Evolutionary conservation across 1,140 invertebrate genomes (phyloP), one percentile per base, ranked within the genome.

Genomic region (Akabosia matsudoensis): DNA sequence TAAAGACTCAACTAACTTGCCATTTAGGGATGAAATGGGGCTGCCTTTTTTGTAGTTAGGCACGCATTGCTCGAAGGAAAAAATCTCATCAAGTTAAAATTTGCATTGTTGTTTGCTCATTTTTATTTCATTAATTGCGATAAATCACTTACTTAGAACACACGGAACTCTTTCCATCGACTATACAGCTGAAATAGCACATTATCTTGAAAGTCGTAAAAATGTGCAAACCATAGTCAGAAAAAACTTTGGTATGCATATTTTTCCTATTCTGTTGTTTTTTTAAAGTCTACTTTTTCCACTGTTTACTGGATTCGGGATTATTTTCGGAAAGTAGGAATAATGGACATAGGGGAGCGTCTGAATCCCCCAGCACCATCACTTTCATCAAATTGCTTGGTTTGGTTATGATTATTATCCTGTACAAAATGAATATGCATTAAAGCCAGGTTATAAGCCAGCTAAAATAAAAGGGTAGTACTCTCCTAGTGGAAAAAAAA

Each of bases 11-110:
- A n/a, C n/a, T n/a, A n/a, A n/a, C n/a, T n/a, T n/a, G n/a, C n/a
- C n/a, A n/a, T n/a, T n/a, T n/a, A n/a, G n/a, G n/a, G n/a, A n/a
- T n/a, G n/a, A n/a, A n/a, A n/a, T n/a, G n/a, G n/a, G n/a, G n/a
- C n/a, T n/a, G n/a, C n/a, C n/a, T n/a, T n/a, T n/a, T n/a, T n/a
- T n/a, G n/a, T n/a, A n/a, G n/a, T n/a, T n/a, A n/a, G n/a, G 45
- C 10, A 51, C 45, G 45, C 10, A 61, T n/a, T 14, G n/a, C 54
- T n/a, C 4, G 24, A 51, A n/a, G n/a, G 22, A 61, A 31, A 31
- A 67, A 67, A 67, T 67, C 61, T 67, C 61, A 67, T 67, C 61
- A 67, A n/a, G 61, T 13, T 30, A 30, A 56, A 22, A 56, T 56
- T 56, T 24, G 22, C 54, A 24, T 56, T 56, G 10, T 56, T 13